Evolutionary conservation across 2,888 invertebrate species (phyloP).

Genomic region (Nycteola revayana): DNA sequence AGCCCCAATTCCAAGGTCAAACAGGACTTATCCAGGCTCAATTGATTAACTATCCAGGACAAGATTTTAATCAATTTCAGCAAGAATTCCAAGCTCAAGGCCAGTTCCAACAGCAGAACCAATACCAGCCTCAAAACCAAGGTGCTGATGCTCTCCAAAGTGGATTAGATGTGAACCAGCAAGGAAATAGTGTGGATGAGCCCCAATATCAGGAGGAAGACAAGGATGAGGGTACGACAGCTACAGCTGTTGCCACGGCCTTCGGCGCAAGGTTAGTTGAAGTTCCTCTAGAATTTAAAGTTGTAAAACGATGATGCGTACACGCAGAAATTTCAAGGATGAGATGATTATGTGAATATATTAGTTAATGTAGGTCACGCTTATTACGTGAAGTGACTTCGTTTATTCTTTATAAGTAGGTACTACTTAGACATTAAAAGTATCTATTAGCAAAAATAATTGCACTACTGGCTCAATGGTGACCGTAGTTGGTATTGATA

Average conservation of each 20-base stretch:
- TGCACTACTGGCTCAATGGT: too few relatives aligned
- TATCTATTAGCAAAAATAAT: too few relatives aligned
- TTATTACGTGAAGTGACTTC: too few relatives aligned
- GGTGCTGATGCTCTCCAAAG: constrained; percentile 56
- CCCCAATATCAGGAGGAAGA: constrained; percentile 44
- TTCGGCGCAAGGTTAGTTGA: constrained; percentile 67
- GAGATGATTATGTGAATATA: too few relatives aligned
- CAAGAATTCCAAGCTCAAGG: constrained; percentile 15
- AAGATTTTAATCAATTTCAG: constrained; percentile 27
- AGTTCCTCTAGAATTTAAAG: constrained; percentile 38
- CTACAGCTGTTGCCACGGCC: constrained; percentile 68
- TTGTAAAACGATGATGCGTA: not conserved
- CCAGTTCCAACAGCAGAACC: constrained; percentile 26
- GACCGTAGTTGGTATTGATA: too few relatives aligned
- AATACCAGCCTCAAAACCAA: constrained; percentile 33
- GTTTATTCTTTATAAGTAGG: too few relatives aligned
- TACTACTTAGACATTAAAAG: too few relatives aligned
- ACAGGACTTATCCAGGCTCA: constrained; percentile 30
- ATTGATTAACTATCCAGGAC: constrained; percentile 31
- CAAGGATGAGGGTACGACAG: constrained; percentile 47
- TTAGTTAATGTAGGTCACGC: too few relatives aligned
- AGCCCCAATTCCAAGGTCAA: constrained; percentile 23
- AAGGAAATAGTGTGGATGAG: constrained; percentile 62
- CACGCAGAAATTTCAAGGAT: too few relatives aligned
- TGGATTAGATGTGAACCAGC: constrained; percentile 61